Base-by-base conservation (phyloP, 37 sponge, comb jelly and placozoan species). In the Cladorhizidae sp. region DNA sequence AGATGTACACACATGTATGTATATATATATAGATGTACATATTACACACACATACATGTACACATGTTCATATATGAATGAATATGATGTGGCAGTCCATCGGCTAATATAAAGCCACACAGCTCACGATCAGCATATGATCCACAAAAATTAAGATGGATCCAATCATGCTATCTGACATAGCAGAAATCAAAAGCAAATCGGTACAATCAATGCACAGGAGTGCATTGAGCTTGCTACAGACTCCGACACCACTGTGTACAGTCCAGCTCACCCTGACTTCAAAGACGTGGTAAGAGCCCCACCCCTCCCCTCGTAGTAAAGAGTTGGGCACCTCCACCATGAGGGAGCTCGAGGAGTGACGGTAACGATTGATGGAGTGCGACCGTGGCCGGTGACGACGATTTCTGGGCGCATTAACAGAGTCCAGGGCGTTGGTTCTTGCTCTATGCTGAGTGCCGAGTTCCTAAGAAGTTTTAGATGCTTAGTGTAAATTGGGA, bases 201-300 rank as follows among this genome's bases (percentile, higher is more conserved):
- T n/a, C n/a, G n/a, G n/a, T n/a, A n/a, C n/a, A n/a, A n/a, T n/a
- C n/a, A n/a, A n/a, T n/a, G n/a, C n/a, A n/a, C n/a, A n/a, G n/a
- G n/a, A n/a, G n/a, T n/a, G n/a, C n/a, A n/a, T n/a, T n/a, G n/a
- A n/a, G n/a, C n/a, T n/a, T n/a, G n/a, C n/a, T n/a, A n/a, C n/a
- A n/a, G n/a, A n/a, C n/a, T n/a, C n/a, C 49, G 49, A 45, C 49
- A 45, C 8, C 8, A 5, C 5, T 45, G 9, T 45, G 49, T 5
- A 12, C 8, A 9, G 49, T 45, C 8, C 8, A 7, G 49, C 90
- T 70, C 58, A 90, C 90, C 76, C 67, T 56, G 56, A 90, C 76
- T 55, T 85, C 86, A 81, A 42, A 90, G 21, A 90, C 78, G 71
- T 85, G 64, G 67, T 90, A 85, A 1, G 81, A 51, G 2, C 41